phyloP scores from a whole-genome alignment of 2,113 vertebrate species.

The Axis porcinus region DNA sequence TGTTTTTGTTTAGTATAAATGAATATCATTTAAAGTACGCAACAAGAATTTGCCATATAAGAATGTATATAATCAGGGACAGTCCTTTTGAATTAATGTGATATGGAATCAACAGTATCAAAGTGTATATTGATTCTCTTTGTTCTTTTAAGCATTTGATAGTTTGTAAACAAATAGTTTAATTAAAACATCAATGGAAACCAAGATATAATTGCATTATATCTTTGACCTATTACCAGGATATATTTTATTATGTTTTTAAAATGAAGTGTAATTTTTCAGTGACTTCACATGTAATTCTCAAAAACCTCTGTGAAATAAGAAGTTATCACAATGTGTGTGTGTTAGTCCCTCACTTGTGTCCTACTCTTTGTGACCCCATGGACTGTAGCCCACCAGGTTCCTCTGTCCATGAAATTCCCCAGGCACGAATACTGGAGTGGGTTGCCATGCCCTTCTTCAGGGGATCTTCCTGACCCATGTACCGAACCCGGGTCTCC shows the following conservation, averaged over 20 bases:
- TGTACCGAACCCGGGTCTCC: accelerated
- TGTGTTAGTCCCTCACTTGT: neutral
- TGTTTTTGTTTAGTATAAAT: neutral
- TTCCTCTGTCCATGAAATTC: neutral
- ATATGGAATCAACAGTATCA: neutral
- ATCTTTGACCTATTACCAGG: neutral
- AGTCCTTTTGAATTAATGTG: neutral
- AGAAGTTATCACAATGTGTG: neutral
- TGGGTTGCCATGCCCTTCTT: neutral
- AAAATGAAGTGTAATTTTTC: neutral
- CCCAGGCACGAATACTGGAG: neutral
- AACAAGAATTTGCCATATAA: neutral
- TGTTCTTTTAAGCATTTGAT: slow-evolving; percentile 10
- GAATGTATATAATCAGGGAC: neutral
- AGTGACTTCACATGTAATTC: neutral
- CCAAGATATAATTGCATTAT: neutral
- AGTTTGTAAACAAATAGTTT: neutral
- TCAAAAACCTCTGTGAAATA: neutral
- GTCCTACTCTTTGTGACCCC: neutral
- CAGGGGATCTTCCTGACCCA: neutral
- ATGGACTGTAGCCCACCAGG: neutral
- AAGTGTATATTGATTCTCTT: neutral
- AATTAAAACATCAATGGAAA: neutral
- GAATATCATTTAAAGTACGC: neutral
- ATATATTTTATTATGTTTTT: neutral